phyloP scores from a whole-genome alignment of 2,113 vertebrate species.

The Atlantisia rogersi region DNA sequence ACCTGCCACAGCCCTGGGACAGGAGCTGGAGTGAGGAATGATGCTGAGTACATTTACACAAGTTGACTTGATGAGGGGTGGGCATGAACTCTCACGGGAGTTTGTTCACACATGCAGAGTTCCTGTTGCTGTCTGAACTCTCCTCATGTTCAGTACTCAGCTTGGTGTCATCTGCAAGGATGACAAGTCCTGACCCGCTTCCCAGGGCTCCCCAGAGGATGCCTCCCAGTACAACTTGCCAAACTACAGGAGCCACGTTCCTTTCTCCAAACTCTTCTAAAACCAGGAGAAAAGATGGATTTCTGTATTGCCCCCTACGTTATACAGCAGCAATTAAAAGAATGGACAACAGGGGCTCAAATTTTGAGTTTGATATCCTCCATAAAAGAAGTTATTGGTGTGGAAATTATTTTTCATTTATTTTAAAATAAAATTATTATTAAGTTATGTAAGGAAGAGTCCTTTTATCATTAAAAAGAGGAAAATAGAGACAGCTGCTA shows the following conservation, averaged over 20 bases:
- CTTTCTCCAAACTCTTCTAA: neutral
- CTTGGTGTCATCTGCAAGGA: too few species aligned
- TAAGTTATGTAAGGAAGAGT: neutral
- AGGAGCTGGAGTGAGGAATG: neutral
- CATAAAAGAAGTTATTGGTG: neutral
- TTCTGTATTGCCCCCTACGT: neutral
- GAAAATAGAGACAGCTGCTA: neutral
- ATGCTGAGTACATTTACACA: neutral
- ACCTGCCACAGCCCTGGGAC: neutral
- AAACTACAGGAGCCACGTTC: neutral
- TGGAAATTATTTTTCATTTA: neutral
- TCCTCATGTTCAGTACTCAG: neutral
- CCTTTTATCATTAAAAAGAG: neutral
- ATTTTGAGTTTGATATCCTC: neutral
- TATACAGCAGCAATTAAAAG: neutral
- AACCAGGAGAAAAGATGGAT: neutral
- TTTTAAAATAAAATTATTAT: neutral
- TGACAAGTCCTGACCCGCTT: fast-evolving
- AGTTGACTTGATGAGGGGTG: neutral
- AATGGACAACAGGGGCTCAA: neutral
- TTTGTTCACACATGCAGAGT: neutral
- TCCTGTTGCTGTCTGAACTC: neutral
- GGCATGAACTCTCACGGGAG: neutral
- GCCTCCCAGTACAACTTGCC: neutral
- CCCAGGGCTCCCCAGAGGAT: neutral